These are phyloP conservation scores for Anas acuta DNA, from an alignment of 2,797 vertebrate genomes.

Conservation along the genomic window DNA sequence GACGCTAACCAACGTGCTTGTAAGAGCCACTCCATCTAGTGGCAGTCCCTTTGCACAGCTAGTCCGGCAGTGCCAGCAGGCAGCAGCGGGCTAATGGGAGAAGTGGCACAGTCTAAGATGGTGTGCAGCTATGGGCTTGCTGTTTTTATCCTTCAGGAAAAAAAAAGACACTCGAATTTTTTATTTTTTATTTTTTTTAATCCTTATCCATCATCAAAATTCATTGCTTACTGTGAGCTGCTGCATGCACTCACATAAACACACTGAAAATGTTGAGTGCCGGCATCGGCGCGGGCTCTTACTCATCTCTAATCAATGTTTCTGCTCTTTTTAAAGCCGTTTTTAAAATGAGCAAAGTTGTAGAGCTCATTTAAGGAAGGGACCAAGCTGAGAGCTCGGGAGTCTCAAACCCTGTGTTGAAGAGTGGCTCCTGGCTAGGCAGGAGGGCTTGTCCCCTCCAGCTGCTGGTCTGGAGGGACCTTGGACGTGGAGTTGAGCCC, in stretches of 20 bases:
- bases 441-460: background rate
- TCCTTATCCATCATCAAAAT: background rate
- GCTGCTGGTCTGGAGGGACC: background rate
- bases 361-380: background rate
- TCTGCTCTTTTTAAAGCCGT: background rate
- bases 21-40: constrained; percentile 74
- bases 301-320: background rate
- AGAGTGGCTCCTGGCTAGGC: background rate
- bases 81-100: background rate
- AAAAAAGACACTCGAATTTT: background rate
- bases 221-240: background rate
- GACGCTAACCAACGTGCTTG: background rate
- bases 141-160: background rate
- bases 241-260: background rate
- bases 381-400: background rate
- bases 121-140: background rate
- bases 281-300: accelerated
- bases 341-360: background rate
- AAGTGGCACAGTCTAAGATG: background rate
- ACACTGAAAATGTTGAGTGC: background rate
- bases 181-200: background rate
- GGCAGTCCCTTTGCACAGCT: constrained; percentile 58
- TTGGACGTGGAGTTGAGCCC: background rate
- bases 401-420: background rate
- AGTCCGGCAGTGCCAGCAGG: background rate